phyloP scores from a whole-genome alignment of 2,113 vertebrate genomes.

The Notothenia rossii region DNA sequence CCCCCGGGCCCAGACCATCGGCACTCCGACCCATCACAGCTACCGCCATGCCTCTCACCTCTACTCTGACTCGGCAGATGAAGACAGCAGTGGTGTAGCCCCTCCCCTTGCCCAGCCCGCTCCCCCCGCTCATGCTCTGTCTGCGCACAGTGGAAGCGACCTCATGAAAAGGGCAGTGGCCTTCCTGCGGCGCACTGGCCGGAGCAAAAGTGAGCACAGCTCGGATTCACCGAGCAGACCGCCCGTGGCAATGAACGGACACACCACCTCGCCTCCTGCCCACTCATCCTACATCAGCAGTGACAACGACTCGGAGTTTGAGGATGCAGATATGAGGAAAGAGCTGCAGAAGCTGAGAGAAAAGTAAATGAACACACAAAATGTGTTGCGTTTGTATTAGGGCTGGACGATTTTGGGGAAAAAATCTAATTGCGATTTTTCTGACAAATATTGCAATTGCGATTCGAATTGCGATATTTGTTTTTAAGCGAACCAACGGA shows the following conservation, averaged over 20 bases:
- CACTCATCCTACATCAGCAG: conserved; percentile 94
- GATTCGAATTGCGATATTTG: too few species aligned
- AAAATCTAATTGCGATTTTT: too few species aligned
- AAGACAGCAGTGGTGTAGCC: conserved; percentile 81
- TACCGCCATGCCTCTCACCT: conserved; percentile 67
- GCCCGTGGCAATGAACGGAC: conserved; percentile 84
- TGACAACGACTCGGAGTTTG: conserved; percentile 97
- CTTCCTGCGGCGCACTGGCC: conserved; percentile 90
- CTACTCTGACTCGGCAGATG: conserved; percentile 92
- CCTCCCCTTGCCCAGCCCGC: conserved; percentile 47
- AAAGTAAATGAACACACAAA: conserved; percentile 85
- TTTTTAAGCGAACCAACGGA: too few species aligned
- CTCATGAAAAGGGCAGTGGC: conserved; percentile 92
- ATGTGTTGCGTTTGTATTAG: not conserved
- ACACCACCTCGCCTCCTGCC: conserved; percentile 57
- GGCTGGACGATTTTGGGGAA: too few species aligned
- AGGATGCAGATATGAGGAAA: conserved; percentile 94
- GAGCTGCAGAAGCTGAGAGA: conserved; percentile 94
- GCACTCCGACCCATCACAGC: conserved; percentile 55
- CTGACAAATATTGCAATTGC: too few species aligned
- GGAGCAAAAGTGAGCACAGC: conserved; percentile 85
- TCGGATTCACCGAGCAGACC: conserved; percentile 84
- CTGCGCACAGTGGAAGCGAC: conserved; percentile 85
- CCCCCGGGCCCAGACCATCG: conserved; percentile 88
- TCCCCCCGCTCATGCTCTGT: conserved; percentile 74